A percentile compares a stretch with the other conserved stretches of the same genome.
Evolutionary conservation across 1,140 invertebrate species (phyloP).

Genomic region (Euwallacea similis): DNA sequence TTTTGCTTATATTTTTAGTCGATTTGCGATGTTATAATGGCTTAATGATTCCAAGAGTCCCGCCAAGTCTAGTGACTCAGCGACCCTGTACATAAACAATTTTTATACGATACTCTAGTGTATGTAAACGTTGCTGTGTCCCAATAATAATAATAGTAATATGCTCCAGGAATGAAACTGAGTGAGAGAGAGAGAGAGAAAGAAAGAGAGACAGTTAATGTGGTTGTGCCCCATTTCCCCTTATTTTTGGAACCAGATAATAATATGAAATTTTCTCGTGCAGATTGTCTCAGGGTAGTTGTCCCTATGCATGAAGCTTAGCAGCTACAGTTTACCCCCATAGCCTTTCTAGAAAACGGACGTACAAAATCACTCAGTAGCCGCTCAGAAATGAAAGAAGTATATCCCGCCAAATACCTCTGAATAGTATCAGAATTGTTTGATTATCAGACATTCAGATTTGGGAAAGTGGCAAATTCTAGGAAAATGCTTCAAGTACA

Average conservation of each 20-base stretch:
- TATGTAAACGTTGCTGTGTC: slow-evolving; percentile 52
- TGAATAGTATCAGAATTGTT: slow-evolving; percentile 36
- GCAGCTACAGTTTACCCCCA: slow-evolving; percentile 16
- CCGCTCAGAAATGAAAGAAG: slow-evolving; percentile 41
- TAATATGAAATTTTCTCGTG: no score
- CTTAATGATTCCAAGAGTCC: neutral
- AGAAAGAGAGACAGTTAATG: neutral
- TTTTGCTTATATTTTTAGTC: neutral
- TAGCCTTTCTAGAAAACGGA: slow-evolving; percentile 50
- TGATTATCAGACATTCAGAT: slow-evolving; percentile 7
- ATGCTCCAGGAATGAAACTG: slow-evolving; percentile 22
- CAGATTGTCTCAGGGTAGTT: no score
- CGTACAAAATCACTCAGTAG: slow-evolving; percentile 51
- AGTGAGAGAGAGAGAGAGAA: slow-evolving; percentile 13
- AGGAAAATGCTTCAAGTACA: slow-evolving; percentile 55
- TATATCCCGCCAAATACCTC: slow-evolving; percentile 48
- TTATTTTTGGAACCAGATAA: no score
- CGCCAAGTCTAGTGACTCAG: neutral
- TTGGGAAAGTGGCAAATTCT: slow-evolving; percentile 46
- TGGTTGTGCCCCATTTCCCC: no score
- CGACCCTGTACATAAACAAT: no score
- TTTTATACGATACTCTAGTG: slow-evolving; percentile 22
- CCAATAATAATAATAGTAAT: slow-evolving; percentile 52
- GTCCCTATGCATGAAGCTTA: no score
- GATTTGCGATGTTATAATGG: no score